These are phyloP conservation scores for Lepidostoma basale DNA, from an alignment of 1,140 invertebrate species.

Conservation along the genomic window DNA sequence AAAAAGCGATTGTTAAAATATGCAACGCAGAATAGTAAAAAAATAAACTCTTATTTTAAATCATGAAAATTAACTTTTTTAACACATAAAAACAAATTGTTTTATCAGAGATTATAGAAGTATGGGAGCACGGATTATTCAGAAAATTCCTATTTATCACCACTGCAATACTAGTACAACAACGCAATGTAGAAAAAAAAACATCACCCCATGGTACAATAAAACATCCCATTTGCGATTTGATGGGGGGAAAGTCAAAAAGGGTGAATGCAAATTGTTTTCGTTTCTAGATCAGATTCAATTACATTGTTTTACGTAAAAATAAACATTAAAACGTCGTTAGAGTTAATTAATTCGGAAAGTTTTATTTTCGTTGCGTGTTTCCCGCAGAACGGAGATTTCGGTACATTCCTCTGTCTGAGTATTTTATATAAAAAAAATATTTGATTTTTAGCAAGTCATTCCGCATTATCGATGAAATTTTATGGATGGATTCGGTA, in stretches of 20 bases:
- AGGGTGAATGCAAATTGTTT: conserved; percentile 6
- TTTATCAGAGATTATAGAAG: too few species aligned
- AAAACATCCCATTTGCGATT: too few species aligned
- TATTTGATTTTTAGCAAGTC: not conserved
- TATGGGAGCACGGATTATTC: too few species aligned
- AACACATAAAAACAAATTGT: too few species aligned
- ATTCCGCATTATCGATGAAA: conserved; percentile 14
- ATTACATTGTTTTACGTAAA: not conserved
- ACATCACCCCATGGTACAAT: too few species aligned
- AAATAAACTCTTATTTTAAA: too few species aligned
- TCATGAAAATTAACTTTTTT: too few species aligned
- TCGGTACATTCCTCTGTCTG: not conserved
- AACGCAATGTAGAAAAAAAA: too few species aligned
- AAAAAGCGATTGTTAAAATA: too few species aligned
- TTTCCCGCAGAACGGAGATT: not conserved
- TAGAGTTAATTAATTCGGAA: conserved; percentile 8
- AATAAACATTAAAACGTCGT: conserved; percentile 13
- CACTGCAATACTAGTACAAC: too few species aligned
- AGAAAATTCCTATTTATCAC: too few species aligned
- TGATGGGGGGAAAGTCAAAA: not conserved
- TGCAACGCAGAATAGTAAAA: too few species aligned
- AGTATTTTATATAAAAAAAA: conserved; percentile 5
- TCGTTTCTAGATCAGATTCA: not conserved
- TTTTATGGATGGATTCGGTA: conserved; percentile 1
- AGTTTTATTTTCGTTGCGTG: not conserved